Evolutionary conservation across 35 echinoderm and acorn worm species (phyloP).

Genomic region (Ophioderma brevispina): DNA sequence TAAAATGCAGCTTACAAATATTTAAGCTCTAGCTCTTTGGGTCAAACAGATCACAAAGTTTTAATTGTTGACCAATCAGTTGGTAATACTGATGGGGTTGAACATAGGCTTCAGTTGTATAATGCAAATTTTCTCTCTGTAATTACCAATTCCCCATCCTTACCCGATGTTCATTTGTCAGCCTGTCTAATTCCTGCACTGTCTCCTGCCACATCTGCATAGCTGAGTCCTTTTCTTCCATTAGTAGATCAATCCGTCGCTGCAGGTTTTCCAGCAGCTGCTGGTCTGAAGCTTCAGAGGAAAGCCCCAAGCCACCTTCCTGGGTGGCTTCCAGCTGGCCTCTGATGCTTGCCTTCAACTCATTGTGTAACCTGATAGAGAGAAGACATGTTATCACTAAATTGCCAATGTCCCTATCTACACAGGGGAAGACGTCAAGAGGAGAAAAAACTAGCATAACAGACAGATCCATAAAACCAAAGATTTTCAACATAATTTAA

Average conservation of each 20-base stretch:
- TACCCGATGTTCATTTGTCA: conserved; percentile 61
- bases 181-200: conserved; percentile 56
- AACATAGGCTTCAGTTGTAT: too few species aligned
- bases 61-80: too few species aligned
- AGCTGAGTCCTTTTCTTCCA: conserved; percentile 64
- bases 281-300: conserved; percentile 17
- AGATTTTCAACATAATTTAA: background rate
- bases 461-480: background rate
- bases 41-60: too few species aligned
- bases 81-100: too few species aligned
- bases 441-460: background rate
- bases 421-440: too few species aligned
- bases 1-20: too few species aligned
- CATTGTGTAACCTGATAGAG: conserved; percentile 56
- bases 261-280: conserved; percentile 58
- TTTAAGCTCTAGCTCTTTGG: too few species aligned
- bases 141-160: background rate
- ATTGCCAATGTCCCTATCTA: background rate
- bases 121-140: too few species aligned
- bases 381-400: background rate
- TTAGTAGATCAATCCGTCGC: conserved; percentile 51
- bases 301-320: background rate
- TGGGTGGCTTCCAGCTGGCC: conserved; percentile 70
- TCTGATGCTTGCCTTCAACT: conserved; percentile 58
- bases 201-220: conserved; percentile 72